Evolutionary conservation across 2,113 vertebrate genomes (phyloP).

Genomic region (Vireo altiloquus): DNA sequence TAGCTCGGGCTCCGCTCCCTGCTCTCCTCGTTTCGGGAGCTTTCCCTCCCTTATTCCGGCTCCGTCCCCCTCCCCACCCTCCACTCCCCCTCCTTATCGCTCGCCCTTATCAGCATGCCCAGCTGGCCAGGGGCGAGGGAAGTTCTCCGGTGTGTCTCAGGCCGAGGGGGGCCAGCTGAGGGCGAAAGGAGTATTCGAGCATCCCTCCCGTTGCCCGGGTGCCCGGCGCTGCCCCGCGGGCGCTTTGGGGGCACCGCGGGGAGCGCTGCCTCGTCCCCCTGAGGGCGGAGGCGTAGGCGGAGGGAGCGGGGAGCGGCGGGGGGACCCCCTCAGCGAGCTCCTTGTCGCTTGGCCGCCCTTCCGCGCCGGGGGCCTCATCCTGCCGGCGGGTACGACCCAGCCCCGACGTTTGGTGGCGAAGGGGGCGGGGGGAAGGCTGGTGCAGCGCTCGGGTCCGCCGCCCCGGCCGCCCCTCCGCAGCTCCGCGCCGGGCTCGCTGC

Average conservation of each 20-base stretch:
- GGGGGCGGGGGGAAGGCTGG: too few relatives aligned
- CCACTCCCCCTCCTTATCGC: background rate
- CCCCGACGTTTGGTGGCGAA: too few relatives aligned
- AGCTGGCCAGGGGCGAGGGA: background rate
- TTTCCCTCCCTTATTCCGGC: background rate
- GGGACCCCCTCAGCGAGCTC: background rate
- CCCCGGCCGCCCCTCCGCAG: too few relatives aligned
- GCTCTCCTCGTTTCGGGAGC: background rate
- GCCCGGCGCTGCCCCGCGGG: background rate
- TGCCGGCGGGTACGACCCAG: too few relatives aligned
- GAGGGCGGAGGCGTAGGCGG: background rate
- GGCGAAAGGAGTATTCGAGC: background rate
- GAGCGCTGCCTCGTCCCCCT: background rate
- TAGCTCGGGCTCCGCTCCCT: background rate
- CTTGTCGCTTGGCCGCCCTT: background rate
- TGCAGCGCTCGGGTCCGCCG: too few relatives aligned
- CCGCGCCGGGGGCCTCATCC: too few relatives aligned
- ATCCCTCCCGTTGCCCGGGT: background rate
- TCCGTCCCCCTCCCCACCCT: background rate
- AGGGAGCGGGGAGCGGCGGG: background rate
- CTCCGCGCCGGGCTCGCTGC: too few relatives aligned
- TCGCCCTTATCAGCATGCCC: background rate
- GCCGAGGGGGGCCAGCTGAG: too few relatives aligned
- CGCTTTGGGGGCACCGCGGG: background rate
- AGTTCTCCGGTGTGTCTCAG: background rate